Evolutionary conservation across 2,113 vertebrate species (phyloP), one percentile per base, ranked within the genome.

Genomic region (Apodemus speciosus): DNA sequence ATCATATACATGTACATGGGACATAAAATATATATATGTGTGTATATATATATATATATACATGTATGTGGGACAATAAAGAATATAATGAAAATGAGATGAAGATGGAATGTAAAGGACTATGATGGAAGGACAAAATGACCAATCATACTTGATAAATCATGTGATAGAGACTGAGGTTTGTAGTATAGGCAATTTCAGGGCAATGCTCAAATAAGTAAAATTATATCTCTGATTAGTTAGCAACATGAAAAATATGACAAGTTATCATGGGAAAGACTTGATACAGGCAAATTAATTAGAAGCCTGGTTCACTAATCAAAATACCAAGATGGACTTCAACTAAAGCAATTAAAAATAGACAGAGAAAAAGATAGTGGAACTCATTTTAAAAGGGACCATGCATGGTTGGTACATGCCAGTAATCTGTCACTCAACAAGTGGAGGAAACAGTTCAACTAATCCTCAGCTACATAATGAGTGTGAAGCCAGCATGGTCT

Each of bases 171-270:
- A 60, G 9, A 60, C 77, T 75, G 43, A 53, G 5, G 3, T 68
- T 83, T 80, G 71, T 62, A 87, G 9, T 73, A 16, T 77, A 85
- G 38, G 38, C 15, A 92, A 43, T 2, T 66, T 21, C 35, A 88
- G 89, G 10, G 13, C 53, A 89, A 20, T 83, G 40, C 14, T 49
- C 51, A 81, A 46, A 71, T 88, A 18, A 85, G n/a, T 68, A 75
- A 32, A 88, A 91, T 88, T 83, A 58, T 27, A 58, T 84, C n/a
- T 87, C 88, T 73, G 3, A 68, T 89, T 91, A 60, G 15, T 88
- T n/a, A 18, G 56, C 10, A 49, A 16, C 18, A 71, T 81, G 27
- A 53, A 91, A 76, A 10, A 68, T 66, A 51, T 85, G 18, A 86
- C 35, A 83, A 25, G 83, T 38, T 64, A 8, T 56, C 38, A 32